Evolutionary conservation across 2,888 invertebrate genomes (phyloP).

Genomic region (Apamea crenata): DNA sequence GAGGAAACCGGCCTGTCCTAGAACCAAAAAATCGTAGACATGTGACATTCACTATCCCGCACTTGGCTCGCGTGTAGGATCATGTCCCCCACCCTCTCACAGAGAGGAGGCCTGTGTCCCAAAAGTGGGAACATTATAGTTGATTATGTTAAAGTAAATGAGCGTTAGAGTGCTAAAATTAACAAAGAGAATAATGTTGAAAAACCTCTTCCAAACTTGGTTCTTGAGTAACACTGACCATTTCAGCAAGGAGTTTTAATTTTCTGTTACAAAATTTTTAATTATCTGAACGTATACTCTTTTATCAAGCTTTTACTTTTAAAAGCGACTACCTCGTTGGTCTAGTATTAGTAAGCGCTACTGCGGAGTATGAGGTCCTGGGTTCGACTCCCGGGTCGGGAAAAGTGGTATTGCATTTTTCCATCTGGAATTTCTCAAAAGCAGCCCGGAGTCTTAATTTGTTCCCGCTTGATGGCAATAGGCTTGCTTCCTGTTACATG

Average conservation of each 20-base stretch:
- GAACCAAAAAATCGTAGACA: too few species aligned
- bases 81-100: too few species aligned
- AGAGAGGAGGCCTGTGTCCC: too few species aligned
- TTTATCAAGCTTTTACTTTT: neutral
- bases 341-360: neutral
- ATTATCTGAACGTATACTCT: neutral
- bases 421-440: neutral
- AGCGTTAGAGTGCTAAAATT: neutral
- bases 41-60: too few species aligned
- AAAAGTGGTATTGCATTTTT: neutral
- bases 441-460: neutral
- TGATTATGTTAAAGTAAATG: neutral
- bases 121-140: too few species aligned
- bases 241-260: neutral
- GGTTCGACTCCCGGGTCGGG: neutral
- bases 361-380: neutral
- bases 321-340: neutral
- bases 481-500: too few species aligned
- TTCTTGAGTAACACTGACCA: neutral
- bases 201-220: neutral
- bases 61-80: too few species aligned
- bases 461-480: neutral
- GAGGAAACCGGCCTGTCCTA: too few species aligned
- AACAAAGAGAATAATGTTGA: neutral
- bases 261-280: neutral